A percentile compares a stretch with the other conserved stretches of the same genome.
These are phyloP conservation scores for Rhingia campestris DNA, from an alignment of 2,888 invertebrate species.

Conservation along the genomic window DNA sequence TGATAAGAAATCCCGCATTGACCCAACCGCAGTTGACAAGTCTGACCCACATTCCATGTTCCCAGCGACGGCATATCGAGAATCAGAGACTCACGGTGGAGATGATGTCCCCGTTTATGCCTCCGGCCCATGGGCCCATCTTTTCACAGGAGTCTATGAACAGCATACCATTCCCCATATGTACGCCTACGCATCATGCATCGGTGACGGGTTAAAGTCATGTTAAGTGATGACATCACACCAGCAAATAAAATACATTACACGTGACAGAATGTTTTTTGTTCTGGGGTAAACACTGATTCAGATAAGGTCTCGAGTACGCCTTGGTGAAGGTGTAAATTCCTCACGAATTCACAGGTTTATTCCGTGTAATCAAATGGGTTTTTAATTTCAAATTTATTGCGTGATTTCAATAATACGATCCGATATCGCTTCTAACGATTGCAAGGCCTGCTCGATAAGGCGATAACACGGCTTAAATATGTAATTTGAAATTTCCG, in stretches of 20 bases:
- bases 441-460: background rate
- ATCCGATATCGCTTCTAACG: background rate
- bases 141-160: conserved; percentile 91
- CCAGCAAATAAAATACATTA: background rate
- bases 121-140: conserved; percentile 90
- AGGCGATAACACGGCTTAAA: background rate
- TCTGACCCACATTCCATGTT: conserved; percentile 80
- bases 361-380: background rate
- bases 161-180: conserved; percentile 91
- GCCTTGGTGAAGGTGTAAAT: background rate
- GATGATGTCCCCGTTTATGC: conserved; percentile 92
- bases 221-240: conserved; percentile 71
- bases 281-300: background rate
- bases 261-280: background rate
- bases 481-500: background rate
- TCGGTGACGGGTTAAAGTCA: conserved; percentile 85
- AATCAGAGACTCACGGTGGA: conserved; percentile 88
- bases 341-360: background rate
- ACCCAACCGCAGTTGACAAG: conserved; percentile 77
- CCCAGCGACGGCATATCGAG: conserved; percentile 84
- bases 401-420: background rate
- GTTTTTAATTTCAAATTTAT: conserved; percentile 3
- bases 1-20: conserved; percentile 76
- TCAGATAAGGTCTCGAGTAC: conserved; percentile 4
- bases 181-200: conserved; percentile 88